Conservation (phyloP, 2,113 vertebrate genomes). For the Scytalopus superciliaris region DNA sequence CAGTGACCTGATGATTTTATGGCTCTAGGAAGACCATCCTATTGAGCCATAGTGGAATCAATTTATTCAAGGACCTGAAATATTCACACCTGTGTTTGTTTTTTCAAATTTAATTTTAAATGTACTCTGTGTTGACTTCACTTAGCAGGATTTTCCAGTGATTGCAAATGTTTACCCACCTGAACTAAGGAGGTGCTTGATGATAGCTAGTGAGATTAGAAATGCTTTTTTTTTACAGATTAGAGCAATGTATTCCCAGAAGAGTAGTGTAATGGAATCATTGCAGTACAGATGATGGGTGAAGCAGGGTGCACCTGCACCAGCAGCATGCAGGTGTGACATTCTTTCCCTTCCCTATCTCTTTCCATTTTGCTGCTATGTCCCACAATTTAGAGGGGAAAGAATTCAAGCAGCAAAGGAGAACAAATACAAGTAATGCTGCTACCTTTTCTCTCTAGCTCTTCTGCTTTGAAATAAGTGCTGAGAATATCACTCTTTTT, state of each 20-base stretch:
- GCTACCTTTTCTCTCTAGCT: background rate
- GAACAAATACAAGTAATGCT: accelerated
- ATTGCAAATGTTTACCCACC: background rate
- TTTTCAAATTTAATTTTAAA: background rate
- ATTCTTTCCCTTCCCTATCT: background rate
- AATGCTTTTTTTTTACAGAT: background rate
- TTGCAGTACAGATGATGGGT: background rate
- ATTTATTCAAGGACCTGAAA: background rate
- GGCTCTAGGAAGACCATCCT: background rate
- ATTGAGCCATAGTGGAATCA: background rate
- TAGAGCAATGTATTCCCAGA: background rate
- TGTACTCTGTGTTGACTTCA: background rate
- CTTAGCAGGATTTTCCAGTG: background rate
- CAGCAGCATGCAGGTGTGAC: background rate
- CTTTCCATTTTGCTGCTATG: background rate
- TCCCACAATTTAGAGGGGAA: background rate
- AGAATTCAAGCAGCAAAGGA: background rate
- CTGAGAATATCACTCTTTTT: background rate
- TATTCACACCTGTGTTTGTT: background rate
- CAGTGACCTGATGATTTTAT: background rate
- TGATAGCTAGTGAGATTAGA: background rate
- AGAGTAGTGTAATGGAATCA: background rate
- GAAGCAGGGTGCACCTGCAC: background rate
- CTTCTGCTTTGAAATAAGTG: background rate
- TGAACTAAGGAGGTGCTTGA: background rate